Evolutionary conservation across 2,797 vertebrate species (phyloP).

Genomic region (Premnoplex brunnescens): DNA sequence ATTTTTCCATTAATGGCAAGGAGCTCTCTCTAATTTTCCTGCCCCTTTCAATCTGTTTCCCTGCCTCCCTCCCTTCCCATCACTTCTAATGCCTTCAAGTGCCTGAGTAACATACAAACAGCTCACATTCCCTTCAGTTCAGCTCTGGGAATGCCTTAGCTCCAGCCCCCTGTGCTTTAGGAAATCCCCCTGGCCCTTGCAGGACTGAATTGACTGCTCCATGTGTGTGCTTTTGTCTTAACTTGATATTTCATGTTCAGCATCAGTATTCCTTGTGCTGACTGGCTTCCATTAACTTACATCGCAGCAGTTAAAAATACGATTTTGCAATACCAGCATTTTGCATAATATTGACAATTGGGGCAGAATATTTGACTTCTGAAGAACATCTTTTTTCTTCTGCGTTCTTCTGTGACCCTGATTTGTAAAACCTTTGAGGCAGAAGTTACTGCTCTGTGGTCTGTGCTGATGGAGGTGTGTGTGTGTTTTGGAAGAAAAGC

Average conservation of each 20-base stretch:
- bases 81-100: slow-evolving; percentile 38
- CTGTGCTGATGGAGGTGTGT: background rate
- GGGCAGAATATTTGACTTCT: background rate
- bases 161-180: background rate
- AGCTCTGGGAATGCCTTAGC: background rate
- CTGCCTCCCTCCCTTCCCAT: slow-evolving; percentile 26
- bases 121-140: background rate
- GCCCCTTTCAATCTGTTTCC: slow-evolving; percentile 44
- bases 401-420: background rate
- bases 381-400: background rate
- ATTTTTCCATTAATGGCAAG: slow-evolving; percentile 66
- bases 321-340: background rate
- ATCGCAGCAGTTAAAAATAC: background rate
- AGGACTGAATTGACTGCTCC: background rate
- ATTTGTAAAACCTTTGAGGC: background rate
- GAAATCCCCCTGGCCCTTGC: background rate
- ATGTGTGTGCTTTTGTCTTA: background rate
- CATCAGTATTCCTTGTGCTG: background rate
- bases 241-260: background rate
- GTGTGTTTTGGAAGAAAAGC: background rate
- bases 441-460: background rate
- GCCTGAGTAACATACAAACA: slow-evolving; percentile 30
- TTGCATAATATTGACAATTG: background rate
- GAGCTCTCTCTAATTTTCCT: slow-evolving; percentile 57
- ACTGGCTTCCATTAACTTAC: background rate